Base-by-base conservation (phyloP, 2,888 invertebrate species). In the Conistra vaccinii region DNA sequence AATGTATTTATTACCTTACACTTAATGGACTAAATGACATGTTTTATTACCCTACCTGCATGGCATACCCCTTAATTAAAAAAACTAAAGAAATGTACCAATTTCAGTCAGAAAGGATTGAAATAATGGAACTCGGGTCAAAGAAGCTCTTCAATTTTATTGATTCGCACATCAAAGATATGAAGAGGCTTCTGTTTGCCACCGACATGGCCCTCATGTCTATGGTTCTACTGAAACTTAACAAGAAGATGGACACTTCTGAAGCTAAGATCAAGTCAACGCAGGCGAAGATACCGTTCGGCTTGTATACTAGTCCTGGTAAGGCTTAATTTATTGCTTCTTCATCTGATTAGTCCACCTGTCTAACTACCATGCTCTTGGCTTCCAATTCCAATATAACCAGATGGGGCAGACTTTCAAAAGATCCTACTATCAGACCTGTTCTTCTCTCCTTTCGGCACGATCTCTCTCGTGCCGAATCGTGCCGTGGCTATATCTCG, bases 181-280 rank as follows among this genome's bases (percentile, higher is more conserved):
- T 96, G 83, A 96, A 96, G 89, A 86, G 96, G 0, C 85, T 96
- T 2, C 92, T 96, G 0, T 95, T 94, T 69, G 93, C 94, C 1
- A 95, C 95, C 0, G 96, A 96, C 88, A 95, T 92, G 89, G 93
- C 96, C 0, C 92, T 96, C 10, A 95, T 96, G 95, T 94, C 95
- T 0, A 96, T 96, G 96, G 95, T 96, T 0, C 86, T 95, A 32
- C 85, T 96, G 20, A 96, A 96, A 61, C 83, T 96, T 2, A 96
- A 96, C 81, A 96, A 96, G 88, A 96, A 96, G 76, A 96, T 96
- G 96, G 96, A 96, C 82, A 94, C 95, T 0, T 95, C 96, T 0
- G 96, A 96, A 72, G 92, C 94, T 0, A 96, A 96, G 81, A 96
- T 96, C 65, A 94, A 92, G 73, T 90, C 93, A 0, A 95, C 96